Evolutionary conservation across 2,113 vertebrate genomes (phyloP), one percentile per base, ranked within the genome.

Genomic region (Entelurus aequoreus): DNA sequence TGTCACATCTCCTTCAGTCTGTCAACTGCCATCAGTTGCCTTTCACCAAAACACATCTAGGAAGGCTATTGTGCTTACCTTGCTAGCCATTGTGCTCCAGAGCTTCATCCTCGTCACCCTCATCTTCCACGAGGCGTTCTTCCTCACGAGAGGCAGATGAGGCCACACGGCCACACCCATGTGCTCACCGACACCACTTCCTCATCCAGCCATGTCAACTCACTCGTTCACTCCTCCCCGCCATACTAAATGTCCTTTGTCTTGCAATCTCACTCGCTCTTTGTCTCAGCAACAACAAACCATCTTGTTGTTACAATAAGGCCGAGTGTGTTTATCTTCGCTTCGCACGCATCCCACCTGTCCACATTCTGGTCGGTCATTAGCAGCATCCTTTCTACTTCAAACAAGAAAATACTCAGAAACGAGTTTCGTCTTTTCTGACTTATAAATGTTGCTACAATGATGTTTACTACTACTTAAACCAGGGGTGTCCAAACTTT

Each of bases 1-100:
- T 80, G 78, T 88, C 82, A 80, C 82, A 85, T 80, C 75, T 16
- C 73, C 66, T 19, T 83, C 78, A 75, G 70, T 81, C 78, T 82
- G 81, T 83, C 84, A 79, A 14, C 75, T 74, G 74, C 66, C 77
- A 87, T 86, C 79, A 83, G 68, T 79, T 66, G 79, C 62, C 48
- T 60, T 44, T 61, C 51, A 71, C 62, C 66, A 69, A 68, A 77
- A 75, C 65, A 65, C 73, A 74, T 72, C 64, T 54, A 65, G 53
- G 42, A 60, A 62, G 68, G 67, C 65, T 54, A 16, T 72, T 52
- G 61, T 61, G 72, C 81, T 80, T 85, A 88, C 87, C 87, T 86
- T 87, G 5, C 62, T 65, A 51, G 82, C 72, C 85, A 87, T 88
- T 59, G 69, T 77, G 82, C 64, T 69, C 60, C 76, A 48, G 44